These are phyloP conservation scores for Hippocampus zosterae DNA, from an alignment of 2,113 vertebrate species.

Conservation along the genomic window DNA sequence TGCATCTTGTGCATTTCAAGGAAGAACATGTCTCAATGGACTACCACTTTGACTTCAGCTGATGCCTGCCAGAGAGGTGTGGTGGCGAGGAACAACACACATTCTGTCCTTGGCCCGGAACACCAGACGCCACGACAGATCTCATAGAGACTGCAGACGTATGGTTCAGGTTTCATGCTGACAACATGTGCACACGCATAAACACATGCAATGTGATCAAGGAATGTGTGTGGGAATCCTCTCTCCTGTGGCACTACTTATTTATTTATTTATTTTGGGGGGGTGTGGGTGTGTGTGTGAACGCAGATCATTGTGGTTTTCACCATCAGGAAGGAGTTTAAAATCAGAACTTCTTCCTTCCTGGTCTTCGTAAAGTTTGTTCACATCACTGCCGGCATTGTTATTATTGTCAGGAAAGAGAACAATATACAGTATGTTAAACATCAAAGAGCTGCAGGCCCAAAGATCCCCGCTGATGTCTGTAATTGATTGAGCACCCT, in stretches of 20 bases:
- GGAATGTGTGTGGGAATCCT: conserved; percentile 9
- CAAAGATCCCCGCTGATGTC: conserved; percentile 11
- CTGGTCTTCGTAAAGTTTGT: conserved; percentile 13
- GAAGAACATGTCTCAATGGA: conserved; percentile 30
- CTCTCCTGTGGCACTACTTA: not conserved
- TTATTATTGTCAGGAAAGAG: conserved; percentile 3
- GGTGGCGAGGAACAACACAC: conserved; percentile 18
- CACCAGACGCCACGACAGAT: conserved; percentile 12
- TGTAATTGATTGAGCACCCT: conserved; percentile 39
- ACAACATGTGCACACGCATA: conserved; percentile 15
- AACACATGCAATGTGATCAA: conserved; percentile 17
- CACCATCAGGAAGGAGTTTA: conserved; percentile 30
- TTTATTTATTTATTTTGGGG: not conserved
- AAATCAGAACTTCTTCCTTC: conserved; percentile 22
- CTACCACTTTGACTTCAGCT: conserved; percentile 3
- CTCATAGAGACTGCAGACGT: conserved; percentile 8
- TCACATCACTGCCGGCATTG: conserved; percentile 1
- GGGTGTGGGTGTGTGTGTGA: not conserved
- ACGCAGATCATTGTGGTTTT: conserved; percentile 39
- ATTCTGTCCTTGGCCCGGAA: conserved; percentile 16
- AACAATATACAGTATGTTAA: conserved; percentile 4
- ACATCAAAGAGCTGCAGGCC: conserved; percentile 23
- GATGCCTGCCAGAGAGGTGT: conserved; percentile 1
- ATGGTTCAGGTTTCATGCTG: conserved; percentile 33
- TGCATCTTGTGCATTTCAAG: not conserved